Conservation (phyloP, 2,797 vertebrate genomes). For the Brachyalestes nurse region DNA sequence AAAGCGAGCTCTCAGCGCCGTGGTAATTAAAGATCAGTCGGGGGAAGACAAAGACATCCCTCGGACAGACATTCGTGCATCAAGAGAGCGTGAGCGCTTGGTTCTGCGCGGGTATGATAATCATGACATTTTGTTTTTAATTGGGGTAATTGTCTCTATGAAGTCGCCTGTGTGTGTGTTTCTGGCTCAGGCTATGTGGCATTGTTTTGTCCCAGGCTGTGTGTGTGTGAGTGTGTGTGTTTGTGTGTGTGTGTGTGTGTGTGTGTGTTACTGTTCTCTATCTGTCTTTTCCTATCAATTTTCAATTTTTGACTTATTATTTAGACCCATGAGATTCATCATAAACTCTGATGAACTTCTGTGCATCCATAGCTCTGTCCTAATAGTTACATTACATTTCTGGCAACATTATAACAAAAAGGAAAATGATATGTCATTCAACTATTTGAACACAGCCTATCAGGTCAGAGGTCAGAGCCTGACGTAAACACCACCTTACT, state of each 20-base stretch:
- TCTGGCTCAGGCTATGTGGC: constrained; percentile 8
- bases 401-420: no score
- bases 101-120: constrained; percentile 51
- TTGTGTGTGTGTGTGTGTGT: constrained; percentile 13
- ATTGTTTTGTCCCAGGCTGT: constrained; percentile 8
- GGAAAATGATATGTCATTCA: no score
- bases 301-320: no score
- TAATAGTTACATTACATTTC: no score
- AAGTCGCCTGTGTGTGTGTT: constrained; percentile 38
- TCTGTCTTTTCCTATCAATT: not conserved
- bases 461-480: no score
- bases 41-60: constrained; percentile 18
- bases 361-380: no score
- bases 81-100: constrained; percentile 19
- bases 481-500: no score
- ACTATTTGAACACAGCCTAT: no score
- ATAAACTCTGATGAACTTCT: no score
- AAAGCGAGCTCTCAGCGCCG: constrained; percentile 8
- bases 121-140: constrained; percentile 57
- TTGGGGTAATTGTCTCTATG: constrained; percentile 56
- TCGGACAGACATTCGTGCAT: constrained; percentile 36
- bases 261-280: constrained; percentile 19
- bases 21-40: constrained; percentile 47
- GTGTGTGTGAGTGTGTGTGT: constrained; percentile 7
- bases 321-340: no score